Percentiles rank a stretch among this genome's conserved stretches.
Conservation (phyloP, 2,113 vertebrate species). For the Tapirus terrestris region DNA sequence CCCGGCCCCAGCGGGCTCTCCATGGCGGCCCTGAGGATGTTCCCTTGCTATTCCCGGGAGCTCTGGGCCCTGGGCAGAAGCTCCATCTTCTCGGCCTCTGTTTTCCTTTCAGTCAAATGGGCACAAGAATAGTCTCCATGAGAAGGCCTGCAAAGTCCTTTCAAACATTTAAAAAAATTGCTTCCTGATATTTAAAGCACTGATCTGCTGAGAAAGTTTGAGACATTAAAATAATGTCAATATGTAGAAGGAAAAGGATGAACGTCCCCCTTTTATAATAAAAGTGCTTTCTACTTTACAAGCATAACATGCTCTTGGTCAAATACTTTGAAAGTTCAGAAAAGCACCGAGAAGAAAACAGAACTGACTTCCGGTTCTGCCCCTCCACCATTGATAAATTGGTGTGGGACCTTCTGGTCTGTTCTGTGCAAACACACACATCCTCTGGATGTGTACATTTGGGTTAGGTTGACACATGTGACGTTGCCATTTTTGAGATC, state of each 20-base stretch:
- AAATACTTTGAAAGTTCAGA: background rate
- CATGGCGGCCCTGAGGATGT: fast-evolving
- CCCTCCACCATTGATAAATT: background rate
- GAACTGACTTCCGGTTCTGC: background rate
- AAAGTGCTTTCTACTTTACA: background rate
- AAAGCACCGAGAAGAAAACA: background rate
- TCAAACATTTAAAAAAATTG: background rate
- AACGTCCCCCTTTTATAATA: background rate
- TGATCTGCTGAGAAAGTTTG: background rate
- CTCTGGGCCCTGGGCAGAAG: background rate
- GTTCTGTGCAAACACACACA: background rate
- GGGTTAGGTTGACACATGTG: fast-evolving
- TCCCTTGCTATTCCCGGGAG: background rate
- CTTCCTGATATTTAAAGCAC: background rate
- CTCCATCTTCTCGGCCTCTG: background rate
- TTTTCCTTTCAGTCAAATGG: background rate
- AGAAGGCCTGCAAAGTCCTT: background rate
- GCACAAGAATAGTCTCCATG: background rate
- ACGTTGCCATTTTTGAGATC: background rate
- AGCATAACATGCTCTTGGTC: background rate
- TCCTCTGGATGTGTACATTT: fast-evolving
- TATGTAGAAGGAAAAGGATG: background rate
- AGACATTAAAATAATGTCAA: background rate
- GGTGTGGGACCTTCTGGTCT: fast-evolving
- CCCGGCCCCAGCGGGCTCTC: background rate